These are phyloP conservation scores for Sterrhoptilus dennistouni DNA, from an alignment of 2,113 vertebrate species.

Conservation along the genomic window DNA sequence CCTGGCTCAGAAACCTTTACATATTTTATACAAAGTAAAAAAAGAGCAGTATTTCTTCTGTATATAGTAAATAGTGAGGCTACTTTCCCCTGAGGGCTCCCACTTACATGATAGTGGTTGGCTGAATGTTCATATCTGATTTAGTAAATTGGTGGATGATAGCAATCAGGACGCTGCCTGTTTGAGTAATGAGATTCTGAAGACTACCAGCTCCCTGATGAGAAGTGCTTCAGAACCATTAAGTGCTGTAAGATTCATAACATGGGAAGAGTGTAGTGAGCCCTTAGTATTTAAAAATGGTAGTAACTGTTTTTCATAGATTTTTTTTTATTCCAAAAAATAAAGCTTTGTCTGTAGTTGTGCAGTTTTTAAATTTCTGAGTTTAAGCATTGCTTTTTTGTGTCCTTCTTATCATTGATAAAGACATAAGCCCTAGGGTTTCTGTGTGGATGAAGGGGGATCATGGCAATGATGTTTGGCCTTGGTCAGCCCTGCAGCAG, in stretches of 20 bases:
- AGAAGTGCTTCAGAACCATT: neutral
- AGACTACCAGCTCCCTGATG: neutral
- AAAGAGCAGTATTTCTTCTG: neutral
- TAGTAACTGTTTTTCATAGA: neutral
- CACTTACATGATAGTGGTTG: neutral
- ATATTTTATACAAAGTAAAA: fast-evolving
- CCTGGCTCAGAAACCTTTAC: neutral
- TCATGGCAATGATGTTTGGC: neutral
- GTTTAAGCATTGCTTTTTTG: neutral
- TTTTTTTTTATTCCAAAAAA: neutral
- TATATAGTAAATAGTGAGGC: neutral
- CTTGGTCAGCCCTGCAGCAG: neutral
- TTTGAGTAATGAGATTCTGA: slow-evolving; percentile 42
- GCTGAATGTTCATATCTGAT: slow-evolving; percentile 28
- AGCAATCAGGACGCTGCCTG: slow-evolving; percentile 11
- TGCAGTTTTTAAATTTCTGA: neutral
- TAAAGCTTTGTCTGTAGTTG: neutral
- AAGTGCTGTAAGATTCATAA: neutral
- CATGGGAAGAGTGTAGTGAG: neutral
- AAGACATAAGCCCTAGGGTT: neutral
- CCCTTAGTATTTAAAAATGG: neutral
- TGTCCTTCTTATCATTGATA: neutral
- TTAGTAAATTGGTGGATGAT: slow-evolving; percentile 31
- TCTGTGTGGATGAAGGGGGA: neutral
- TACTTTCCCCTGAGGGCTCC: neutral